Evolutionary conservation across 2,888 invertebrate species (phyloP).

Genomic region (Didymodactylos carnosus): DNA sequence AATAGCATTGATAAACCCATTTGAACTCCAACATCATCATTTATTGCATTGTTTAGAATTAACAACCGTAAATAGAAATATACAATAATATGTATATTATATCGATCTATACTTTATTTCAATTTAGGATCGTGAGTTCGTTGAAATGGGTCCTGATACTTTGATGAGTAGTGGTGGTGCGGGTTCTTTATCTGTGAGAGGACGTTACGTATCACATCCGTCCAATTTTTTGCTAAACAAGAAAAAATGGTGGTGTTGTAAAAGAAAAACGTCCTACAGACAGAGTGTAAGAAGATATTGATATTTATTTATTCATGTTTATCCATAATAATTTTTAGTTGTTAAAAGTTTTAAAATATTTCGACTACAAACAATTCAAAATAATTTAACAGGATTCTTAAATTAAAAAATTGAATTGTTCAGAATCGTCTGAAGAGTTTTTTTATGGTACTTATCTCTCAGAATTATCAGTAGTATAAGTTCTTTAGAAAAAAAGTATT

Average conservation of each 20-base stretch:
- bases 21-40: constrained; percentile 15
- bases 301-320: too few species aligned
- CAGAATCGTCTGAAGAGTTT: too few species aligned
- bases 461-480: too few species aligned
- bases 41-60: constrained; percentile 10
- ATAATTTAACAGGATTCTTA: not conserved
- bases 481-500: not conserved
- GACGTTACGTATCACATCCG: not conserved
- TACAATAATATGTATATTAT: not conserved
- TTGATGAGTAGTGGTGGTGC: not conserved
- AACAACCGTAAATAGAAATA: not conserved
- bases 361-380: not conserved
- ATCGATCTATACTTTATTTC: not conserved
- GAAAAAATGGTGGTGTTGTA: not conserved
- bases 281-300: not conserved
- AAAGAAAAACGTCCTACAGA: not conserved
- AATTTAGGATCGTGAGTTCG: constrained; percentile 5
- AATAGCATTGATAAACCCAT: constrained; percentile 4
- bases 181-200: not conserved
- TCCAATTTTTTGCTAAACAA: not conserved
- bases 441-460: too few species aligned
- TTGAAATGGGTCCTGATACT: constrained; percentile 4
- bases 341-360: too few species aligned
- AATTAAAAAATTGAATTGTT: too few species aligned
- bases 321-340: too few species aligned